Evolutionary conservation across 1,140 invertebrate genomes (phyloP), one percentile per base, ranked within the genome.

Genomic region (Drosophila setifemur): DNA sequence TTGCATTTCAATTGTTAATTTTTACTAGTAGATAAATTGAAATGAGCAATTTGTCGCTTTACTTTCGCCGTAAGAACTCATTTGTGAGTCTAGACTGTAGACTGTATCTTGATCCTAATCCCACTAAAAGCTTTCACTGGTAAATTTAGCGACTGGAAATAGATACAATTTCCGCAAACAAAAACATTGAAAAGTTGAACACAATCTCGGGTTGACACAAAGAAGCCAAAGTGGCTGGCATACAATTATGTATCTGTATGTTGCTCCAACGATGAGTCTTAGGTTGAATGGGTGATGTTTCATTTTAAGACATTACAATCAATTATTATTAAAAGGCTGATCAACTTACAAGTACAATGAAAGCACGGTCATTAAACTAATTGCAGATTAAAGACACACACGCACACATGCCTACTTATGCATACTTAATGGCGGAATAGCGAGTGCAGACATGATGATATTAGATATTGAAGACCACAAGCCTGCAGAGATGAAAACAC

Each of bases 331-430:
- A 31, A 25, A 29, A 42, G 57, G 19, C 52, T 55, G 26, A 61
- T 61, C 37, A 57, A 40, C 44, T 33, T 57, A 37, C 16, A 31
- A 23, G 33, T 14, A 31, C 8, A 57, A 61, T 58, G 57, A 61
- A 61, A 57, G 57, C 53, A 25, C 11, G 52, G 50, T 40, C 19
- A 57, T 61, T 61, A 33, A 61, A 57, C 19, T 61, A 61, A 43
- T 57, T 57, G 21, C 5, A 33, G 25, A 33, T 61, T 61, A 60
- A 57, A 61, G 19, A 42, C 50, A 12, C 35, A 19, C 21, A 14
- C 26, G 5, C 29, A 57, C 23, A 16, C 48, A 60, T 4, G 18
- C 40, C n/a, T 25, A 12, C 23, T 49, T 40, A 50, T 33, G 37
- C 28, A 42, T 33, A 29, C 11, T 43, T 31, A 58, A 68, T 70